These are phyloP conservation scores for Epizoanthus scotinus DNA, from an alignment of 92 coral and sea anemone species.

Conservation along the genomic window DNA sequence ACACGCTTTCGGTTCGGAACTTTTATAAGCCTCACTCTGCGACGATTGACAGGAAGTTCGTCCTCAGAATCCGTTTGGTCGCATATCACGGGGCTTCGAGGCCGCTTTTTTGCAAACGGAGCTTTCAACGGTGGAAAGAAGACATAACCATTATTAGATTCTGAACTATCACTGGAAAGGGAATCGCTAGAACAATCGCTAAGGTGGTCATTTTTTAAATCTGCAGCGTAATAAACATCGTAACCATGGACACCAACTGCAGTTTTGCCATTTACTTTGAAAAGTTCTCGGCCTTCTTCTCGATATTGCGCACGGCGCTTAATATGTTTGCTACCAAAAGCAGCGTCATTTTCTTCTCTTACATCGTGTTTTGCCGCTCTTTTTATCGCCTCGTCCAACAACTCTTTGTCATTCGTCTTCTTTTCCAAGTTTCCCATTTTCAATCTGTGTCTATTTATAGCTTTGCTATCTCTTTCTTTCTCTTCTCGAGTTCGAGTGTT, in stretches of 20 bases:
- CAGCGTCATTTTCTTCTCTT: neutral
- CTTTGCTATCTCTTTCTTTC: constrained; percentile 30
- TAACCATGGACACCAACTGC: constrained; percentile 26
- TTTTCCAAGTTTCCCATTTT: constrained; percentile 10
- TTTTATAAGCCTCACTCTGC: constrained; percentile 10
- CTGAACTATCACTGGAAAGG: neutral
- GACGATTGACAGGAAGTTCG: neutral
- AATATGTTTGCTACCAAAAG: constrained; percentile 24
- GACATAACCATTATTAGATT: constrained; percentile 28
- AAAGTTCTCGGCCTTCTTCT: constrained; percentile 29
- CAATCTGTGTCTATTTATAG: constrained; percentile 18
- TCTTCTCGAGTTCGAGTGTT: constrained; percentile 29
- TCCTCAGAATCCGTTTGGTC: constrained; percentile 8
- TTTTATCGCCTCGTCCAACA: no score
- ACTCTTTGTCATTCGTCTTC: neutral
- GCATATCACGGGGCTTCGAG: constrained; percentile 11
- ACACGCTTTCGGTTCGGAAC: constrained; percentile 33
- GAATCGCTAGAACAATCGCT: constrained; percentile 4
- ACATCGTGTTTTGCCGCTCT: neutral
- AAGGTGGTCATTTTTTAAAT: neutral
- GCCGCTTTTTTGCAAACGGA: constrained; percentile 35
- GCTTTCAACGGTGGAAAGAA: constrained; percentile 37
- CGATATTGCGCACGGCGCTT: constrained; percentile 10
- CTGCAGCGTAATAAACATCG: constrained; percentile 13
- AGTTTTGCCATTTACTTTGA: constrained; percentile 8